Base-by-base conservation (phyloP, 2,113 vertebrate genomes). In the Muntiacus reevesi region DNA sequence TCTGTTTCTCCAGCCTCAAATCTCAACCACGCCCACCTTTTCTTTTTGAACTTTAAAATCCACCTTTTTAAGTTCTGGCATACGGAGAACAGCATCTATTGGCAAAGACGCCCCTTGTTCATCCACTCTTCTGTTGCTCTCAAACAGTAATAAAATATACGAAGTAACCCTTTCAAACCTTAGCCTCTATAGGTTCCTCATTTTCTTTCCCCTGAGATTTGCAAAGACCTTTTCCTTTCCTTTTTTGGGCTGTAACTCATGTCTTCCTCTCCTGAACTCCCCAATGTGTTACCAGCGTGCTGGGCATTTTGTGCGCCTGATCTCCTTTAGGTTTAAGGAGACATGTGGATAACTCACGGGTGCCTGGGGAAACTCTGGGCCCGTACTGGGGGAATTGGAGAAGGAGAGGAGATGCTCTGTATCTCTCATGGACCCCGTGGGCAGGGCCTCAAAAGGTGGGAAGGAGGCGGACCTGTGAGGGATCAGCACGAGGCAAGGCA, bases 231-330 rank as follows among this genome's bases (percentile, higher is more conserved):
- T 81, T 84, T 60, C n/a, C 28, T 71, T 45, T 74, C 25, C 7
- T 6, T 25, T 2, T 50, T 74, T 60, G 64, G 19, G 16, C 45
- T 50, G 7, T 3, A 9, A 30, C 67, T 57, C 91, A 15, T 1
- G 1, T 5, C 19, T 13, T 30, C 79, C 40, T 87, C 36, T 36
- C 2, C 33, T 57, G 3, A 71, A 3, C 23, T 17, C 45, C 33
- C 7, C 1, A 0, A 2, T 0, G 1, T 33, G 40, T 33, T 14
- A 33, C 27, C 30, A 3, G 6, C 3, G 0, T 5, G 40, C 47
- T 5, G 45, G 43, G 33, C 0, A 2, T 36, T 25, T 82, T 5
- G 19, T 0, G 1, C 4, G 0, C 12, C 11, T 2, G 7, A 16
- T 28, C 30, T n/a, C 50, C 28, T 50, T 15, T 30, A 33, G 57